Evolutionary conservation across 2,797 vertebrate genomes (phyloP), one percentile per base, ranked within the genome.

Genomic region (Poeciliopsis turneri): DNA sequence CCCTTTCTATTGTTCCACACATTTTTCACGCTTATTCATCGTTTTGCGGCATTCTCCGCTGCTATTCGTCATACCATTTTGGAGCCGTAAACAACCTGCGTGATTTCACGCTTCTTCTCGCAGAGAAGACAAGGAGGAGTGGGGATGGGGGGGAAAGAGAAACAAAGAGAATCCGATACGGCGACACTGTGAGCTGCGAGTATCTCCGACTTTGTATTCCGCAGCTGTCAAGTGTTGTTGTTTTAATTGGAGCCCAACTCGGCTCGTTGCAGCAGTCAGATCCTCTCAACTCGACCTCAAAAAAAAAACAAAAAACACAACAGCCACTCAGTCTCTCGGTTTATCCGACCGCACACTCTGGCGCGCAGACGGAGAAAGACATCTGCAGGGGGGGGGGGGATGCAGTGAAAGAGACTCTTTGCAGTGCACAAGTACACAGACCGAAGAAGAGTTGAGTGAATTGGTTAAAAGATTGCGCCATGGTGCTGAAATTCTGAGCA

Each of bases 161-260:
- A 76, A 39, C 69, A 83, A 78, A 81, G 69, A 81, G 61, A 87
- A 81, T 78, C 45, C 41, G 79, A 82, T 71, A 23, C 39, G 1
- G 39, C 43, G 66, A 47, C 78, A 55, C 68, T 28, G 12, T 18
- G 79, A 89, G 89, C 88, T 87, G 78, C 86, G 74, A 75, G 46
- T 28, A 57, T 83, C 74, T 81, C 79, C 59, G 72, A 82, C 78
- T 91, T 79, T 80, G 79, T 85, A 81, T 85, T 82, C 82, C 84
- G 82, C 78, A 77, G 80, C 88, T 90, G 90, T 90, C 85, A 90
- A 83, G 75, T 86, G 78, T 49, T 90, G 84, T 89, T 85, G 85
- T 85, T 83, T 84, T 92, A 92, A 91, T 90, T 91, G 87, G 89
- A 87, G 79, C 83, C 84, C 80, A 88, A 88, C 78, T 78, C 84